phyloP scores from a whole-genome alignment of 2,797 vertebrate species.

The Pangasius sanitwongsei region DNA sequence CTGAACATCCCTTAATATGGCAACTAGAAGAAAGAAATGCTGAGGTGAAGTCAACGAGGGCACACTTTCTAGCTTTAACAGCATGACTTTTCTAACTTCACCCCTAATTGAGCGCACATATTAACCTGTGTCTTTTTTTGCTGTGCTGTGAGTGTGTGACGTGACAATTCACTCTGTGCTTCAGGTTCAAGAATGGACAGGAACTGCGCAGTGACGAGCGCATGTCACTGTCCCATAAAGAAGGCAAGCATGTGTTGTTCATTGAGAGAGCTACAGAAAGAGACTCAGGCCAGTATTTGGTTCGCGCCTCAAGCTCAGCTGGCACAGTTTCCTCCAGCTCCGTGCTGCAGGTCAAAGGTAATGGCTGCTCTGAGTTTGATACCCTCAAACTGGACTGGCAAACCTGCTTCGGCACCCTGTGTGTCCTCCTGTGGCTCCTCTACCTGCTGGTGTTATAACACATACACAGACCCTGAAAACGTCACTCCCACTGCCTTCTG shows the following conservation, averaged over 20 bases:
- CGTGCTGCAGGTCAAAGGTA: conserved; percentile 77
- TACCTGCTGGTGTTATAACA: conserved; percentile 78
- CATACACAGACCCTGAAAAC: conserved; percentile 39
- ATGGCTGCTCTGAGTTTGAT: conserved; percentile 67
- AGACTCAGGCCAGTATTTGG: conserved; percentile 77
- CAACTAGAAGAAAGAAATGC: background rate
- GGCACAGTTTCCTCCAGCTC: conserved; percentile 76
- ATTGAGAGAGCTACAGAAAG: conserved; percentile 75
- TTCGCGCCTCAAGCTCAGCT: conserved; percentile 71
- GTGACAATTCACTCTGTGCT: conserved; percentile 83
- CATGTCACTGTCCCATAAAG: conserved; percentile 77
- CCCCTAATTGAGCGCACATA: conserved; percentile 1
- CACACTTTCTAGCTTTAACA: conserved; percentile 23
- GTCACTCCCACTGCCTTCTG: conserved; percentile 22
- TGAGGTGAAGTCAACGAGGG: background rate
- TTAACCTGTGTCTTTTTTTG: conserved; percentile 44
- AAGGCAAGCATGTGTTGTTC: conserved; percentile 78
- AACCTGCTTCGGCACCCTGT: conserved; percentile 75
- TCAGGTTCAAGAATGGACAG: conserved; percentile 88
- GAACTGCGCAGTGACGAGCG: conserved; percentile 75
- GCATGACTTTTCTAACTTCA: conserved; percentile 28
- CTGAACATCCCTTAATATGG: background rate
- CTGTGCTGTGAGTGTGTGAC: conserved; percentile 70
- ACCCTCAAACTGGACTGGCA: conserved; percentile 68
- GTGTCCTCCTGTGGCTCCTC: conserved; percentile 84